Base-by-base conservation (phyloP, 2,113 vertebrate genomes). In the Phodopus roborovskii region DNA sequence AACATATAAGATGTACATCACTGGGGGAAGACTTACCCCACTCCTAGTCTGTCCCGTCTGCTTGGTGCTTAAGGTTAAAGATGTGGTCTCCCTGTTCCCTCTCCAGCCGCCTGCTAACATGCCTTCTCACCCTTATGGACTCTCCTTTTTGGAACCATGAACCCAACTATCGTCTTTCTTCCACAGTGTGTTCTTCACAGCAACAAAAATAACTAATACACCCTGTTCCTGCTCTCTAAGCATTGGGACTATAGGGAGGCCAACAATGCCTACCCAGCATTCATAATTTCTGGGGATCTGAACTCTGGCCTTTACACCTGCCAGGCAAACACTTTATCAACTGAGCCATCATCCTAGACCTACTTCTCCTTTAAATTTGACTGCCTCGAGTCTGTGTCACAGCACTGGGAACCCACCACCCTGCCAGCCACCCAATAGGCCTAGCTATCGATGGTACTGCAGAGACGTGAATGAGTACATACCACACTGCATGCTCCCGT, bases 401-500 rank as follows among this genome's bases (percentile, higher is more conserved):
- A 19, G 24, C 16, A 11, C 30, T 5, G 22, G 24, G 26, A 53
- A 39, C 33, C 75, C 39, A 58, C 42, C 62, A 30, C 5, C 2
- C 8, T 11, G 39, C 66, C 64, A 60, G 4, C 1, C 53, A 4
- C 15, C 45, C 33, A 30, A 19, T 12, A 64, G 56, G 28, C 26
- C 10, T 75, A 17, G 2, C 1, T 56, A 33, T 28, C 2, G 5
- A 48, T 24, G 20, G 7, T 50, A n/a, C 53, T 74, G 3, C 7
- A 11, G 60, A 45, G n/a, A 73, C n/a, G 24, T 36, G 30, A 36
- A 45, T 66, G 39, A 33, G 28, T 66, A 85, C 28, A 24, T 30
- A 8, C 22, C 28, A 48, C 30, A 13, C 12, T 3, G 22, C 1
- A 26, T 3, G 16, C 7, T 45, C 30, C 30, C 0, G 10, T 20